These are phyloP conservation scores for Rhabdomys pumilio DNA, from an alignment of 2,797 vertebrate species.

Conservation along the genomic window DNA sequence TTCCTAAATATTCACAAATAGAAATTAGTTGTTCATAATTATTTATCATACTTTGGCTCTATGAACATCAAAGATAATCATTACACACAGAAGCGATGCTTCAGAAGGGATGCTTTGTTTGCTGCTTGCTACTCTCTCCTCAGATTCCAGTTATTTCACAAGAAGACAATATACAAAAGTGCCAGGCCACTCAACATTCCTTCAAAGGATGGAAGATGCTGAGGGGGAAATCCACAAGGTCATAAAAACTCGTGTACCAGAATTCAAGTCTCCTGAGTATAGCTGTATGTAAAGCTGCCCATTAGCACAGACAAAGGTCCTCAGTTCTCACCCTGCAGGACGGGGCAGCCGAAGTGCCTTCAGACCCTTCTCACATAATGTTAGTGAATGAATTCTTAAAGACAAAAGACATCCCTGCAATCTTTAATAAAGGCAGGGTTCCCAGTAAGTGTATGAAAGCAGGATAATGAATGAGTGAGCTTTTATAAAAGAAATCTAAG, in stretches of 20 bases:
- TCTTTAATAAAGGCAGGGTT: slow-evolving; percentile 54
- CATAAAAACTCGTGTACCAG: not conserved
- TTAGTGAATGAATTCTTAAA: slow-evolving; percentile 69
- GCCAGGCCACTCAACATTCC: slow-evolving; percentile 9
- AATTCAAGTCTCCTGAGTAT: not conserved
- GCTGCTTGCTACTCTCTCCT: slow-evolving; percentile 8
- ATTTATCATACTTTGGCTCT: not conserved
- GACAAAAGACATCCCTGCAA: slow-evolving; percentile 61
- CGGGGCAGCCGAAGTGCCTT: not conserved
- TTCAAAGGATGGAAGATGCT: not conserved
- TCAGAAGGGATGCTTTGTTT: slow-evolving; percentile 27
- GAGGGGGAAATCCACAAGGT: not conserved
- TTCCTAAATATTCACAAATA: slow-evolving; percentile 5
- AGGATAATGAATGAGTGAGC: slow-evolving; percentile 17
- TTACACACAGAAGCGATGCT: not conserved
- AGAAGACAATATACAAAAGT: slow-evolving; percentile 15
- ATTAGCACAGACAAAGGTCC: slow-evolving; percentile 18
- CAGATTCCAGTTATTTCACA: slow-evolving; percentile 30
- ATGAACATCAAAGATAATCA: not conserved
- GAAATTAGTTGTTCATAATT: slow-evolving; percentile 32
- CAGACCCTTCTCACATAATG: not conserved
- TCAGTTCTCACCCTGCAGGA: slow-evolving; percentile 25
- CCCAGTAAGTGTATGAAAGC: slow-evolving; percentile 39
- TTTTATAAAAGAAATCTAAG: slow-evolving; percentile 58
- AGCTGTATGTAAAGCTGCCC: not conserved